Conservation (phyloP, 2,888 invertebrate genomes). For the Ceraclea dissimilis region DNA sequence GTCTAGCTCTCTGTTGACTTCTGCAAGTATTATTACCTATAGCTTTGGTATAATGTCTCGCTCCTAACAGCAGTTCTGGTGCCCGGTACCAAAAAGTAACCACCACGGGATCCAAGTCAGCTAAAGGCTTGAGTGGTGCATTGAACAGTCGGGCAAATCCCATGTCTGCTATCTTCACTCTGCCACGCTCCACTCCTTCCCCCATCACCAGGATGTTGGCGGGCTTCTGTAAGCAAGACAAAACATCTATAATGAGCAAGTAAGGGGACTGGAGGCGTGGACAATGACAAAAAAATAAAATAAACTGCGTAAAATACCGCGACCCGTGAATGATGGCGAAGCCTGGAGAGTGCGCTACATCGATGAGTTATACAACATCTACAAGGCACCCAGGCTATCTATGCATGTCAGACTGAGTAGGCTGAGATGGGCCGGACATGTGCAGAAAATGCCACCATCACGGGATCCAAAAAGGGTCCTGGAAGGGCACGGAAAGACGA, state of each 20-base stretch:
- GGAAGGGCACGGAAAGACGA: too few relatives aligned
- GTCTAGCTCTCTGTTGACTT: too few relatives aligned
- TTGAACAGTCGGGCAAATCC: constrained; percentile 98
- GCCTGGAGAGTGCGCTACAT: too few relatives aligned
- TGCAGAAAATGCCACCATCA: too few relatives aligned
- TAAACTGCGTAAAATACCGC: too few relatives aligned
- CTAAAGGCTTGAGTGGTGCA: constrained; percentile 93
- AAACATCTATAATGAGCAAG: neutral
- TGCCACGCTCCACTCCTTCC: constrained; percentile 91
- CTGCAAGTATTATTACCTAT: too few relatives aligned
- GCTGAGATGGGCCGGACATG: too few relatives aligned
- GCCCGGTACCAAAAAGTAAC: constrained; percentile 99
- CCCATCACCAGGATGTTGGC: constrained; percentile 99
- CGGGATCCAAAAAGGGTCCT: too few relatives aligned
- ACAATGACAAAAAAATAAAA: neutral
- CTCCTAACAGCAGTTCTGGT: constrained; percentile 88
- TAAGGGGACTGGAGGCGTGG: neutral
- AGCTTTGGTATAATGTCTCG: constrained; percentile 96
- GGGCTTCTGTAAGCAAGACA: constrained; percentile 66
- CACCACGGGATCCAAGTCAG: constrained; percentile 97
- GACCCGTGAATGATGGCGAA: too few relatives aligned
- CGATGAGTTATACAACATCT: too few relatives aligned
- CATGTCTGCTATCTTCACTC: constrained; percentile 99
- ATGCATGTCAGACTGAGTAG: too few relatives aligned
- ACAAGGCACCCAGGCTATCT: too few relatives aligned